A percentile compares a stretch with the other conserved stretches of the same genome.
phyloP scores from a whole-genome alignment of 2,888 invertebrate species.

The Kuschelorhynchus macadamiae region DNA sequence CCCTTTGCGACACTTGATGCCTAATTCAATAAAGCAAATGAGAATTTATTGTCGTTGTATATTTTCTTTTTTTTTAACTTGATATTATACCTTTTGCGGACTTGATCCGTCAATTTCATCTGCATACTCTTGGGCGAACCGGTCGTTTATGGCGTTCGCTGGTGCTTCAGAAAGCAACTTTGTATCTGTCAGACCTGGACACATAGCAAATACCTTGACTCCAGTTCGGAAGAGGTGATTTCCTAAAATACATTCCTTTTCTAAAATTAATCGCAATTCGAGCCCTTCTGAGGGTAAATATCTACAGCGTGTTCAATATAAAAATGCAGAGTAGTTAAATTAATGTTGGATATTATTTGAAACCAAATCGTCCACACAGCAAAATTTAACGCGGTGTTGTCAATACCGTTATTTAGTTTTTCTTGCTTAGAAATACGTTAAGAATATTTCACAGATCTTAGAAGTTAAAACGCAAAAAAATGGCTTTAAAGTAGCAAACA shows the following conservation, averaged over 20 bases:
- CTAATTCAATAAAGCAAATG: neutral
- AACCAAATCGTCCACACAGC: no score
- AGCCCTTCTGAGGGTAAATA: no score
- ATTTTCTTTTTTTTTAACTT: neutral
- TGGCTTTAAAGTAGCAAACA: no score
- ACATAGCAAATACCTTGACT: conserved; percentile 70
- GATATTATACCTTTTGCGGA: conserved; percentile 50
- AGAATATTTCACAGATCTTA: no score
- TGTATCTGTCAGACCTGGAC: conserved; percentile 71
- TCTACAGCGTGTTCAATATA: no score
- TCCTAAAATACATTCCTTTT: conserved; percentile 69
- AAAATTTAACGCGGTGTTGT: no score
- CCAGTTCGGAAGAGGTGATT: conserved; percentile 70
- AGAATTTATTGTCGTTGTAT: no score
- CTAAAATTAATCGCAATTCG: conserved; percentile 8
- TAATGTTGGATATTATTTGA: no score
- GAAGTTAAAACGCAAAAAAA: no score
- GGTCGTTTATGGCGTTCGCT: conserved; percentile 58
- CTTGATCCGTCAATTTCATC: conserved; percentile 59
- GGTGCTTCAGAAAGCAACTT: conserved; percentile 61
- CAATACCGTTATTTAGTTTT: no score
- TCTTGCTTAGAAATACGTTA: no score
- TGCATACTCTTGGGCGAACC: conserved; percentile 60
- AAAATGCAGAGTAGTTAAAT: no score
- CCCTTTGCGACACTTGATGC: conserved; percentile 57